Evolutionary conservation across 2,888 invertebrate species (phyloP).

Genomic region (Drosophila emarginata): DNA sequence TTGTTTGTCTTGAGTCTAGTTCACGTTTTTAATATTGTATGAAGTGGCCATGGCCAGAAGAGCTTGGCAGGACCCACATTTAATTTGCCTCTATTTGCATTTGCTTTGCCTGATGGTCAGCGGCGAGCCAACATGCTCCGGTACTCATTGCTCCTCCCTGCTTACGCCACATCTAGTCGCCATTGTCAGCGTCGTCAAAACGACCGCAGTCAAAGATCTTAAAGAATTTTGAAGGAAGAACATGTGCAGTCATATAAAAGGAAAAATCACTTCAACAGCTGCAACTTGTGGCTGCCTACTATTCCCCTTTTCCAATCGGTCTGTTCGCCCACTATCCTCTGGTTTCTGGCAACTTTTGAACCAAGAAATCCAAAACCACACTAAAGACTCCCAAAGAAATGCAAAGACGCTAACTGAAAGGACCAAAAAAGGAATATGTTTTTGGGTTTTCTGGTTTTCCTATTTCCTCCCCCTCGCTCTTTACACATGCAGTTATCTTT

Average conservation of each 20-base stretch:
- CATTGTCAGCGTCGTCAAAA: conserved; percentile 70
- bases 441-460: conserved; percentile 48
- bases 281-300: conserved; percentile 52
- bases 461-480: conserved; percentile 31
- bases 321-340: conserved; percentile 7
- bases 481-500: conserved; percentile 48
- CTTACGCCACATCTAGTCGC: conserved; percentile 15
- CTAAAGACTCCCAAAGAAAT: conserved; percentile 69
- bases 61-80: conserved; percentile 38
- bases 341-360: conserved; percentile 61
- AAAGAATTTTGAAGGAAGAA: conserved; percentile 69
- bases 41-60: conserved; percentile 35
- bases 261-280: conserved; percentile 54
- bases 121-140: conserved; percentile 17
- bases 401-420: conserved; percentile 56
- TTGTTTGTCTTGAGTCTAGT: conserved; percentile 29
- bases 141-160: not conserved
- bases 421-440: conserved; percentile 54
- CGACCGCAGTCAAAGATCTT: conserved; percentile 79
- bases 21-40: conserved; percentile 63
- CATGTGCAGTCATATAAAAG: conserved; percentile 53
- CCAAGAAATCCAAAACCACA: conserved; percentile 77
- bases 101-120: conserved; percentile 50
- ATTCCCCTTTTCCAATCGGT: conserved; percentile 22
- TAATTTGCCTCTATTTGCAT: conserved; percentile 66